phyloP scores from a whole-genome alignment of 2,888 invertebrate species.

The Selenia dentaria region DNA sequence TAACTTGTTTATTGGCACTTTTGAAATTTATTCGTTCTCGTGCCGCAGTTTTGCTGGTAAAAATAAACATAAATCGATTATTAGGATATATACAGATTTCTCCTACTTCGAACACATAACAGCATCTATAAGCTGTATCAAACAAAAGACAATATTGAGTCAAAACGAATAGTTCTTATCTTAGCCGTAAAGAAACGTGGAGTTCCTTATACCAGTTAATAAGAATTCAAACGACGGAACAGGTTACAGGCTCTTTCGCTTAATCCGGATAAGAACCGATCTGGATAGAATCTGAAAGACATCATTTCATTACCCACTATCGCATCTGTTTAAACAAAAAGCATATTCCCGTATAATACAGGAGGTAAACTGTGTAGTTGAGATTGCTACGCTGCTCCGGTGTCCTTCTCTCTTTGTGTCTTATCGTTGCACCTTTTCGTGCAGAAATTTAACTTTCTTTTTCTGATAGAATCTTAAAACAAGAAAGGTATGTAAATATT shows the following conservation, averaged over 20 bases:
- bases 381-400: conserved; percentile 5
- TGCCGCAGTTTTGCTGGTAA: too few species aligned
- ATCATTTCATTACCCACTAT: conserved; percentile 66
- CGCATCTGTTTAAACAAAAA: conserved; percentile 59
- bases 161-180: conserved; percentile 63
- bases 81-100: too few species aligned
- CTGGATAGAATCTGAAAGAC: conserved; percentile 53
- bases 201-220: conserved; percentile 47
- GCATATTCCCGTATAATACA: conserved; percentile 42
- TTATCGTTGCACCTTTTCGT: conserved; percentile 27
- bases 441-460: conserved; percentile 23
- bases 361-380: conserved; percentile 24
- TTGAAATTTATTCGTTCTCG: not conserved
- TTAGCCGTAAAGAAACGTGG: conserved; percentile 46
- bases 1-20: conserved; percentile 13
- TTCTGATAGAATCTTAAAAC: conserved; percentile 12
- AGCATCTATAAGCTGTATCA: too few species aligned
- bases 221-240: conserved; percentile 62
- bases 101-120: too few species aligned
- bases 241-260: conserved; percentile 65
- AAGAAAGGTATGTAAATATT: conserved; percentile 11
- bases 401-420: conserved; percentile 1
- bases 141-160: conserved; percentile 38
- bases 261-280: conserved; percentile 58
- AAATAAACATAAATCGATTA: too few species aligned